Evolutionary conservation across 2,888 invertebrate species (phyloP), one percentile per base, ranked within the genome.

Genomic region (Lycaena phlaeas): DNA sequence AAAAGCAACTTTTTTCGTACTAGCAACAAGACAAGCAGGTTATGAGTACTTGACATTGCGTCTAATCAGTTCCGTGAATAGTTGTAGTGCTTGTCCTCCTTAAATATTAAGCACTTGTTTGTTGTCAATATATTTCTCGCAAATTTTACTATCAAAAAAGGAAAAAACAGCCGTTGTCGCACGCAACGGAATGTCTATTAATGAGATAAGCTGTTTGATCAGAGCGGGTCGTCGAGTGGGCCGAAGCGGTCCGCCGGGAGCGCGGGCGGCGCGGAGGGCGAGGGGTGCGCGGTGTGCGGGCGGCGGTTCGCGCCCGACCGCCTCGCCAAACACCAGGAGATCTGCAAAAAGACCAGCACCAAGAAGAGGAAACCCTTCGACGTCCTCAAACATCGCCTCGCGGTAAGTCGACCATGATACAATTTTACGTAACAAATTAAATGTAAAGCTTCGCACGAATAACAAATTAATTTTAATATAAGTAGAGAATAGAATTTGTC

Each of bases 351-450:
- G 65, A 87, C 93, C 1, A 81, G 87, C 34, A 78, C 86, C 43
- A 95, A 95, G 72, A 95, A 94, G 64, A 87, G 97, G 50, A 98
- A 96, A 82, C 89, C 91, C 0, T 98, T 96, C 68, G 98, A 98
- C 74, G 92, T 92, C 2, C 88, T 94, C 29, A 95, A 94, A 62
- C 96, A 96, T 71, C 85, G 98, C n/a, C 89, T 95, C 1, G 76
- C 78, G 48, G 86, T 86, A 10, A 75, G 77, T 55, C 14, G 9
- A 2, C 11, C n/a, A 10, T 27, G n/a, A 3, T 28, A 18, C 18
- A 26, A 17, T 12, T 10, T 10, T 9, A 26, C 14, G 11, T 11
- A 2, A 27, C 7, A 15, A 38, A 11, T 38, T 7, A 10, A n/a
- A 17, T 34, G n/a, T 34, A 17, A 7, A 10, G 4, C 10, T 22